Evolutionary conservation across 1,140 invertebrate genomes (phyloP), one percentile per base, ranked within the genome.

Genomic region (Tetraneura akinire): DNA sequence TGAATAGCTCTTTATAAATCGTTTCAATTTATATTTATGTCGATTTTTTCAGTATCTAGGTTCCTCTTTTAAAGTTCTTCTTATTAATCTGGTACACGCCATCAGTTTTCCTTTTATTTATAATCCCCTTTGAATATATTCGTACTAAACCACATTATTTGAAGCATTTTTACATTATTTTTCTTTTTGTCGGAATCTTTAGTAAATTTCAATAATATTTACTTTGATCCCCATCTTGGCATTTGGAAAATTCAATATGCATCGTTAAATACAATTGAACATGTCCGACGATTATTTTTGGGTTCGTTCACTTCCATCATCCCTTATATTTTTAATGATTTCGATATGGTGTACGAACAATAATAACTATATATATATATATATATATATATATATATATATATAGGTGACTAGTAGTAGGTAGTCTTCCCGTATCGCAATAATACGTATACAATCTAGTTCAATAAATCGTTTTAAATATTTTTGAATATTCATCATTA

Each of bases 11-110:
- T 78, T 78, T 60, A 78, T 60, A 78, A 78, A 78, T 78, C 55
- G 74, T 42, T 78, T 78, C 74, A 29, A 78, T 78, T 78, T 78
- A 62, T 78, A 62, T 42, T 62, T 62, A 42, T 78, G 32, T 78
- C 42, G 37, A 60, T 78, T 78, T 78, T 78, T 78, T 18, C 55
- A 11, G 37, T 78, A 45, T 78, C 74, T 74, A 55, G 49, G 49
- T 37, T 16, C 26, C 71, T 73, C 70, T 76, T 53, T 76, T 76
- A 42, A 37, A 55, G 21, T 60, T 60, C 16, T 16, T n/a, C 55
- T 62, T 45, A 60, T 78, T 62, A 60, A 78, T 78, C 51, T 42
- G 21, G 26, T 78, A 78, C 37, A 42, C 74, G 42, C 55, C 32
- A 57, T 42, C 74, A 23, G 55, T 45, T 78, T 60, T 78, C 37